Evolutionary conservation across 2,797 vertebrate species (phyloP).

Genomic region (Alfaro cultratus): DNA sequence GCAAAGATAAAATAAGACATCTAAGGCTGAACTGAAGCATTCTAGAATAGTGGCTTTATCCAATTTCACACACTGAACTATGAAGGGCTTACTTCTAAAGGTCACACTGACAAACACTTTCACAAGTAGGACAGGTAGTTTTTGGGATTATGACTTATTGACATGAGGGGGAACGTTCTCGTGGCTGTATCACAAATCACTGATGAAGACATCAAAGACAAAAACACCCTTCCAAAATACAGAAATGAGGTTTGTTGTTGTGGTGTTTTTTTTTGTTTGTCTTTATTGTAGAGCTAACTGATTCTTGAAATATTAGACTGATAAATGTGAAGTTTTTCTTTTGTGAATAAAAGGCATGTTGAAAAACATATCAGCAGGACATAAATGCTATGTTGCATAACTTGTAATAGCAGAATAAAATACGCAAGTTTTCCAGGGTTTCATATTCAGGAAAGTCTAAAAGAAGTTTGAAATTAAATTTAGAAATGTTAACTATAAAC

Average conservation of each 20-base stretch:
- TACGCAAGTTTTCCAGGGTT: neutral
- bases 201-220: neutral
- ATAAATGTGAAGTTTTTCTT: neutral
- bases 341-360: neutral
- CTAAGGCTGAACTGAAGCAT: neutral
- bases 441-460: too few species aligned
- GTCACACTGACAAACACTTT: neutral
- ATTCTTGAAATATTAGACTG: neutral
- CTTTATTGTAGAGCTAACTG: neutral
- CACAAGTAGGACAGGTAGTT: neutral
- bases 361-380: neutral
- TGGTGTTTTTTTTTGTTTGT: neutral
- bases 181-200: neutral
- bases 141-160: neutral
- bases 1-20: neutral
- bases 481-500: too few species aligned
- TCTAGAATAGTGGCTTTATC: neutral
- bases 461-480: too few species aligned
- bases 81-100: neutral
- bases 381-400: neutral
- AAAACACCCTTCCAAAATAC: neutral
- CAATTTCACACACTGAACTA: neutral
- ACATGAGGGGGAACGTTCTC: neutral
- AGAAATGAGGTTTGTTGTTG: neutral
- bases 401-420: neutral